These are phyloP conservation scores for Haliclystus octoradiatus DNA, from an alignment of 30 jellyfish, hydroid and myxozoan species.

Conservation along the genomic window DNA sequence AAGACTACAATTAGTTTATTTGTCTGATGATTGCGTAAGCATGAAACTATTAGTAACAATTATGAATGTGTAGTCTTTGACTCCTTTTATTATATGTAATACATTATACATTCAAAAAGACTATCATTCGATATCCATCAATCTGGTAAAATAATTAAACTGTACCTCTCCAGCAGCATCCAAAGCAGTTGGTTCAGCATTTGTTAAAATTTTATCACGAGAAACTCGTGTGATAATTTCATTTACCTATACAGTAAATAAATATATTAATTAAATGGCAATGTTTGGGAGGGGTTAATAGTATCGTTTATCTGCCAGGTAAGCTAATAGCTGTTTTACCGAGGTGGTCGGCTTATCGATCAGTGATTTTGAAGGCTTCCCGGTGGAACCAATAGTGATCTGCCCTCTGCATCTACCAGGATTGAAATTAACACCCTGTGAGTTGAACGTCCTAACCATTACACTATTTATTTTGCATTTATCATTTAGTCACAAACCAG, in stretches of 20 bases:
- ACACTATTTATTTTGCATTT: too few species aligned
- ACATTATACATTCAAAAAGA: too few species aligned
- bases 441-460: not conserved
- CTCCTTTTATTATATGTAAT: too few species aligned
- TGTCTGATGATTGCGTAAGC: too few species aligned
- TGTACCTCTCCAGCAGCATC: slow-evolving; percentile 37
- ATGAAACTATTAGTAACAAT: too few species aligned
- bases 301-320: too few species aligned
- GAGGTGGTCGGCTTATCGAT: not conserved
- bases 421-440: not conserved
- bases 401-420: not conserved
- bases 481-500: too few species aligned
- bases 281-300: too few species aligned
- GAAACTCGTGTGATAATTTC: slow-evolving; percentile 16
- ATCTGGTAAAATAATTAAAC: not conserved
- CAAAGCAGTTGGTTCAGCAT: slow-evolving; percentile 41
- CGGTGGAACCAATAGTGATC: not conserved
- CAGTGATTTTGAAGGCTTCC: not conserved
- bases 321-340: not conserved
- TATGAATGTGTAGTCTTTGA: too few species aligned
- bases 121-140: too few species aligned
- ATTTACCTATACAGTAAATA: slow-evolving; percentile 27
- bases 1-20: too few species aligned
- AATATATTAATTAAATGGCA: too few species aligned
- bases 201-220: slow-evolving; percentile 6